A percentile compares a stretch with the other conserved stretches of the same genome.
Conservation (phyloP, 2,797 vertebrate genomes). For the Sebastes trivittatus region DNA sequence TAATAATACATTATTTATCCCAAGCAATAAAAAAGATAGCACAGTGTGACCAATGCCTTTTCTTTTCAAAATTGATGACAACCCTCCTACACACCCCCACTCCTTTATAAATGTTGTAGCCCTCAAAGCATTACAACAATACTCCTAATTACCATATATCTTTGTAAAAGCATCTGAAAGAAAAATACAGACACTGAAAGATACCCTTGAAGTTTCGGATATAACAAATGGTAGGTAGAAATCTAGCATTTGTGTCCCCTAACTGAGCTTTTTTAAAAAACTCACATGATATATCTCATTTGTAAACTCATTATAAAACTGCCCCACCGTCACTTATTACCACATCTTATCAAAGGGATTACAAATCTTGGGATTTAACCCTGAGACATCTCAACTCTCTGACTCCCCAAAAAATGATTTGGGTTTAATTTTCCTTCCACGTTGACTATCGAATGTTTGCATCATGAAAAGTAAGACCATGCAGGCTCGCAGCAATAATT, state of each 20-base stretch:
- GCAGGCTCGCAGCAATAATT: slow-evolving; percentile 67
- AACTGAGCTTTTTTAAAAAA: not conserved
- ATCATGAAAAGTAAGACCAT: slow-evolving; percentile 57
- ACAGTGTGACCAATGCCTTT: not conserved
- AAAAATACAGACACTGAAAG: slow-evolving; percentile 2
- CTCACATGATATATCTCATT: slow-evolving; percentile 7
- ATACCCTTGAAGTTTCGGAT: not conserved
- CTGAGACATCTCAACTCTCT: slow-evolving; percentile 22
- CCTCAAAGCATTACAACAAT: not conserved
- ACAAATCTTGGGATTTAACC: slow-evolving; percentile 26
- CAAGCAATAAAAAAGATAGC: not conserved
- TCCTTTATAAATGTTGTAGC: not conserved
- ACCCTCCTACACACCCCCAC: not conserved
- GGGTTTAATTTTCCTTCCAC: slow-evolving; percentile 32
- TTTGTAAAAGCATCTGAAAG: not conserved
- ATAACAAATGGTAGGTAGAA: not conserved
- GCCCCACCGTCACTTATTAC: slow-evolving; percentile 2
- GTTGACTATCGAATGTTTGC: slow-evolving; percentile 50
- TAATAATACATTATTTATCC: not conserved
- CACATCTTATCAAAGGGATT: slow-evolving; percentile 22
- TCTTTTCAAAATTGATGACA: slow-evolving; percentile 1
- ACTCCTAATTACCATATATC: not conserved
- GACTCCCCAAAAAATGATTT: slow-evolving; percentile 2
- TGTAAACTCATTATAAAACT: slow-evolving; percentile 14
- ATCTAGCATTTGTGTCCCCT: not conserved